phyloP scores from a whole-genome alignment of 2,113 vertebrate genomes.

The Oncorhynchus masou region DNA sequence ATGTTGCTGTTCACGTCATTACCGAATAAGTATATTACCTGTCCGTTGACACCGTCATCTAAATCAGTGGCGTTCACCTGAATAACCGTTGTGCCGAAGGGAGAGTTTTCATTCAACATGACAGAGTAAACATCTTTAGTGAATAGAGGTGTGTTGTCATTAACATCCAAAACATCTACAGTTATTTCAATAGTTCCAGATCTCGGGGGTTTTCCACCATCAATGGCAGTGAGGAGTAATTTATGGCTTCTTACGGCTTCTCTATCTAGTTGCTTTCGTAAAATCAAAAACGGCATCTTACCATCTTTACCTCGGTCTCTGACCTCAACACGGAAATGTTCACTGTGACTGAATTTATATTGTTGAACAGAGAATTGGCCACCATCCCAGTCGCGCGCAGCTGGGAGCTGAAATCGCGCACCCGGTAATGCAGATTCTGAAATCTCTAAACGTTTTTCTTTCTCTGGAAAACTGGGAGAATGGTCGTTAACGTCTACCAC shows the following conservation, averaged over 20 bases:
- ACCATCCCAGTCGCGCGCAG: slow-evolving; percentile 64
- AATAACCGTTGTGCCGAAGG: slow-evolving; percentile 17
- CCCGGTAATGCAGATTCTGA: slow-evolving; percentile 51
- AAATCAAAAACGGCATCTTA: slow-evolving; percentile 45
- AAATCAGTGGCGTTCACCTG: slow-evolving; percentile 41
- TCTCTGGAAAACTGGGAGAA: slow-evolving; percentile 45
- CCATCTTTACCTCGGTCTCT: slow-evolving; percentile 21
- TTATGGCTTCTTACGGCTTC: slow-evolving; percentile 18
- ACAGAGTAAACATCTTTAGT: slow-evolving; percentile 33
- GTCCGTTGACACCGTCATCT: slow-evolving; percentile 38
- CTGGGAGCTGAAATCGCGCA: slow-evolving; percentile 62
- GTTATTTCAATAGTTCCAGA: slow-evolving; percentile 39
- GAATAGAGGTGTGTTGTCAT: slow-evolving; percentile 55
- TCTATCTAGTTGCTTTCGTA: slow-evolving; percentile 44
- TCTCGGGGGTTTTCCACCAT: slow-evolving; percentile 48
- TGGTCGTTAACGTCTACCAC: slow-evolving; percentile 69
- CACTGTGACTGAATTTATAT: slow-evolving; percentile 54
- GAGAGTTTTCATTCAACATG: slow-evolving; percentile 27
- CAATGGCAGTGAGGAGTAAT: slow-evolving; percentile 41
- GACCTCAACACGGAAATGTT: slow-evolving; percentile 33
- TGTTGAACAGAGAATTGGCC: slow-evolving; percentile 58
- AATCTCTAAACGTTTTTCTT: slow-evolving; percentile 49
- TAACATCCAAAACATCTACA: slow-evolving; percentile 44
- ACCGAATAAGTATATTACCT: slow-evolving; percentile 27
- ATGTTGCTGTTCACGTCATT: slow-evolving; percentile 30